Evolutionary conservation across 1,140 invertebrate genomes (phyloP), one percentile per base, ranked within the genome.

Genomic region (Hesperophylax magnus): DNA sequence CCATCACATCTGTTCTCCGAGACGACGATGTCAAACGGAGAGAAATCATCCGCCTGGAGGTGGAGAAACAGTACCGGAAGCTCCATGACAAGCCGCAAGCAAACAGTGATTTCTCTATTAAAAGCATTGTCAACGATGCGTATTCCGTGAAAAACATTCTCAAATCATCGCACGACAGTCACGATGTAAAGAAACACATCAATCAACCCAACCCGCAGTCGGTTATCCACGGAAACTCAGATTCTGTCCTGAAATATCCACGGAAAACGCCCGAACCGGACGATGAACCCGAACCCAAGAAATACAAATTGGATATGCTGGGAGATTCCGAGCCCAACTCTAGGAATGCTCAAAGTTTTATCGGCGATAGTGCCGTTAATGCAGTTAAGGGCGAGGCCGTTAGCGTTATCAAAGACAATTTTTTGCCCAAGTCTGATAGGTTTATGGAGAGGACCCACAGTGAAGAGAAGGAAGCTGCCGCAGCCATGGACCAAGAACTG

Each of bases 331-430:
- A 77, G 8, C 22, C 39, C 22, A 34, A 52, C 39, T 14, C 7
- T 2, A 65, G 76, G 39, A 52, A 56, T 18, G 20, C 69, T 72
- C 69, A 47, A 22, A 47, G 14, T 72, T 72, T 72, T 20, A 7
- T 18, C 20, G 11, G n/a, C 20, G 72, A 34, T 60, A 52, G 8
- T 34, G 39, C 39, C 11, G 11, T 47, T 34, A 34, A 39, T 17
- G 22, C 22, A 3, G 60, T 79, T 14, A 78, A 69, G 47, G 60
- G 63, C n/a, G 80, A 81, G 39, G 54, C 74, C 11, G 61, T 81
- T 63, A 84, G 83, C 75, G 83, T 84, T 3, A 84, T 84, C 31
- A 84, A 82, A 78, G 83, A 84, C 54, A 78, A 77, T 52, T 78
- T 84, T 52, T 24, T 77, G 58, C 60, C 72, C 9, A 84, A 82